Evolutionary conservation across 2,888 invertebrate genomes (phyloP).

Genomic region (Cephus nigrinus): DNA sequence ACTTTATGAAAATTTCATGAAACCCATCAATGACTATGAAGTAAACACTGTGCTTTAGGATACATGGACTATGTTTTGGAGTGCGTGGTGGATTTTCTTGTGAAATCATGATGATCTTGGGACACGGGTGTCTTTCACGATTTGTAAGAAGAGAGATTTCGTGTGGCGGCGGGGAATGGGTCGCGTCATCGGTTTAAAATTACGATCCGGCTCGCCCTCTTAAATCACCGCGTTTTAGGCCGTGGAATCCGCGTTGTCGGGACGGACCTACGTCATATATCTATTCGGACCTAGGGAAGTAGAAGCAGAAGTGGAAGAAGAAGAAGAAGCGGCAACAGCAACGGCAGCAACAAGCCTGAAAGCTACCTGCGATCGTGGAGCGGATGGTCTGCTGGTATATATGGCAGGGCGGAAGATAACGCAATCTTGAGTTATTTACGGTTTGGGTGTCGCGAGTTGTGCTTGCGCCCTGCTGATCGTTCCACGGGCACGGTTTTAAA

Average conservation of each 20-base stretch:
- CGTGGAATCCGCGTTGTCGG: not conserved
- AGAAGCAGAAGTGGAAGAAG: conserved; percentile 12
- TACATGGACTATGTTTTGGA: no score
- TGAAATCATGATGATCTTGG: not conserved
- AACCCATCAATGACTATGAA: no score
- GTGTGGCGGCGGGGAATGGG: conserved; percentile 1
- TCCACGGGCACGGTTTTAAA: conserved; percentile 17
- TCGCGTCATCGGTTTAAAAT: conserved; percentile 20
- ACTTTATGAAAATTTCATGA: no score
- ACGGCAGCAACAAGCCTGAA: not conserved
- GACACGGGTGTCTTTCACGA: not conserved
- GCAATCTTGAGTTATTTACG: conserved; percentile 52
- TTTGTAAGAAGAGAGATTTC: not conserved
- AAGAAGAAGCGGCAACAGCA: conserved; percentile 1
- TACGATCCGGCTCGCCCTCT: conserved; percentile 23
- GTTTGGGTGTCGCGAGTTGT: conserved; percentile 35
- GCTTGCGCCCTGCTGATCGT: conserved; percentile 22
- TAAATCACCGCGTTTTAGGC: conserved; percentile 23
- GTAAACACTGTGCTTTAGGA: no score
- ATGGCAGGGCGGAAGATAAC: conserved; percentile 36
- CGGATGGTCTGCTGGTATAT: conserved; percentile 7
- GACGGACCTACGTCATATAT: conserved; percentile 9
- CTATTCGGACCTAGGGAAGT: conserved; percentile 7
- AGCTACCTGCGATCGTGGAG: conserved; percentile 1
- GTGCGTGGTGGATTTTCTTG: no score